A percentile compares a stretch with the other conserved stretches of the same genome.
Evolutionary conservation across 2,113 vertebrate genomes (phyloP).

Genomic region (Carassius auratus): DNA sequence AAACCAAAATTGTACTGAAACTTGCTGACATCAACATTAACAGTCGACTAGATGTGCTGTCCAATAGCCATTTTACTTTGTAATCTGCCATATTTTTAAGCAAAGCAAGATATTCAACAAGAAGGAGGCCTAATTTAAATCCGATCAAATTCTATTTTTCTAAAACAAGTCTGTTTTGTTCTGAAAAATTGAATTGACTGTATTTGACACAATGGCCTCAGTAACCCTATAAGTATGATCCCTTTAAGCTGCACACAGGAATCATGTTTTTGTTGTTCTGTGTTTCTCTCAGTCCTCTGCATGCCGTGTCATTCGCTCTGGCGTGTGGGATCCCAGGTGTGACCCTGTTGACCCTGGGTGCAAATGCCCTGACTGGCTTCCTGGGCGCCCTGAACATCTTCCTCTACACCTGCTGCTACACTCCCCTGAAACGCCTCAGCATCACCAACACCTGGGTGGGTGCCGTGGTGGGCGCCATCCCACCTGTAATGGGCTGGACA

Average conservation of each 20-base stretch:
- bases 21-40: background rate
- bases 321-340: slow-evolving; percentile 86
- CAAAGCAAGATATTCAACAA: background rate
- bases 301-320: slow-evolving; percentile 87
- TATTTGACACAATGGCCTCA: background rate
- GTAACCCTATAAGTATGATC: background rate
- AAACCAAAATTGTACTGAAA: background rate
- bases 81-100: background rate
- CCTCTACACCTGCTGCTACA: slow-evolving; percentile 96
- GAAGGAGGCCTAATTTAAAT: background rate
- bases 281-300: slow-evolving; percentile 80
- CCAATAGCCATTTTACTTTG: background rate
- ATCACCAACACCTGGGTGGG: slow-evolving; percentile 96
- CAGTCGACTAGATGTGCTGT: background rate
- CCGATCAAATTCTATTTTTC: background rate
- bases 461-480: slow-evolving; percentile 91
- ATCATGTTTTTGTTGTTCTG: background rate
- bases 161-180: background rate
- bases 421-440: slow-evolving; percentile 92
- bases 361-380: slow-evolving; percentile 91
- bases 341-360: slow-evolving; percentile 82
- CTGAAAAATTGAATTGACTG: background rate
- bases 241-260: background rate
- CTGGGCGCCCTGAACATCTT: slow-evolving; percentile 92
- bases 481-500: slow-evolving; percentile 96